phyloP scores from a whole-genome alignment of 2,113 vertebrate genomes.

The Phyllostomus hastatus region DNA sequence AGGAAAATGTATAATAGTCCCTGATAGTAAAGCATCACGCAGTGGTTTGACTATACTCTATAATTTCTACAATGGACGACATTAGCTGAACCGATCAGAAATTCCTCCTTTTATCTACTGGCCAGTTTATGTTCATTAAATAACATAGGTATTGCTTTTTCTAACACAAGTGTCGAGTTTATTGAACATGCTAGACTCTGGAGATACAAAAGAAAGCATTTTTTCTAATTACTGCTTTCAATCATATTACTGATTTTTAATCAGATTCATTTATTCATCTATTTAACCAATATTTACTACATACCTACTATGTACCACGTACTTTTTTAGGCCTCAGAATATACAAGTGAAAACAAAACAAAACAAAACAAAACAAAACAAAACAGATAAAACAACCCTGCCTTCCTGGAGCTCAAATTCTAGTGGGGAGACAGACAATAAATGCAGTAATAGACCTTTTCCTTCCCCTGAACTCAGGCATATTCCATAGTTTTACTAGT shows the following conservation, averaged over 20 bases:
- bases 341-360: background rate
- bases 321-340: background rate
- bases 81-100: constrained; percentile 44
- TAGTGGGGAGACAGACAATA: background rate
- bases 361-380: background rate
- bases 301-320: background rate
- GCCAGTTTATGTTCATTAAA: background rate
- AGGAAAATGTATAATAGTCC: constrained; percentile 55
- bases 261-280: constrained; percentile 14
- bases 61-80: constrained; percentile 64
- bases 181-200: background rate
- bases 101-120: background rate
- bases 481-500: background rate
- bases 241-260: background rate
- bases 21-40: constrained; percentile 25
- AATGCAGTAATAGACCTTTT: background rate
- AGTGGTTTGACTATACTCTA: constrained; percentile 39
- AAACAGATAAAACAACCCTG: background rate
- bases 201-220: background rate
- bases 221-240: background rate
- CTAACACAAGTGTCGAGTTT: background rate
- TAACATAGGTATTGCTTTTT: background rate
- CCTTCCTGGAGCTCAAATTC: background rate
- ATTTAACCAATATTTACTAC: background rate
- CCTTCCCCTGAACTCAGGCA: background rate